Base-by-base conservation (phyloP, 2,888 invertebrate species). In the Hirtodrosophila confusa region DNA sequence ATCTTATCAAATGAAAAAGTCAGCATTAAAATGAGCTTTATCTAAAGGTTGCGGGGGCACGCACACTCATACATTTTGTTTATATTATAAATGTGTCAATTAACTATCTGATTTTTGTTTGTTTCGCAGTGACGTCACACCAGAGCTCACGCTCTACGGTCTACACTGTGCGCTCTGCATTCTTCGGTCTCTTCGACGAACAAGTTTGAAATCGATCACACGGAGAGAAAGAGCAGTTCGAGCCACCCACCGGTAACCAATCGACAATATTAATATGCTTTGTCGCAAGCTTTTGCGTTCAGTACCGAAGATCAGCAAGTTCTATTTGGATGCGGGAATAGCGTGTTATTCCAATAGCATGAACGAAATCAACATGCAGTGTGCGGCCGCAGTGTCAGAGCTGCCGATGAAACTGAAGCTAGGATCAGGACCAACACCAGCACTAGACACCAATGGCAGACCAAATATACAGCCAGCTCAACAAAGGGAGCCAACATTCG, bases 261-360 rank as follows among this genome's bases (percentile, higher is more conserved):
- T 17, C 17, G 11, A 10, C 41, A 31, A 11, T 48, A 31, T 51
- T 47, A 68, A 73, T 11, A 79, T 86, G 68, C 33, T 63, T 37
- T 37, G 43, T n/a, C 62, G 57, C 9, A 64, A 53, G 54, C 35
- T 61, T 35, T 29, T 69, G 33, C 45, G 50, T 17, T 70, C 66
- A 79, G 77, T 79, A 12, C 60, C 40, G 8, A 50, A 36, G 37
- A 49, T 51, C 54, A 54, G 37, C 36, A 58, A 51, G 47, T 41
- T 48, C 55, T 49, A 56, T 40, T 33, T 56, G 12, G 48, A 47
- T 57, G 69, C 58, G 48, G 35, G 23, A 23, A 10, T 33, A 9
- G n/a, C 29, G 27, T 35, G n/a, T 40, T 35, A 23, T 24, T 0
- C 17, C 23, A 27, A 23, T 23, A 53, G 54, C 24, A 77, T 77